Evolutionary conservation across 1,140 invertebrate genomes (phyloP), one percentile per base, ranked within the genome.

Genomic region (Lasaia peninsularis): DNA sequence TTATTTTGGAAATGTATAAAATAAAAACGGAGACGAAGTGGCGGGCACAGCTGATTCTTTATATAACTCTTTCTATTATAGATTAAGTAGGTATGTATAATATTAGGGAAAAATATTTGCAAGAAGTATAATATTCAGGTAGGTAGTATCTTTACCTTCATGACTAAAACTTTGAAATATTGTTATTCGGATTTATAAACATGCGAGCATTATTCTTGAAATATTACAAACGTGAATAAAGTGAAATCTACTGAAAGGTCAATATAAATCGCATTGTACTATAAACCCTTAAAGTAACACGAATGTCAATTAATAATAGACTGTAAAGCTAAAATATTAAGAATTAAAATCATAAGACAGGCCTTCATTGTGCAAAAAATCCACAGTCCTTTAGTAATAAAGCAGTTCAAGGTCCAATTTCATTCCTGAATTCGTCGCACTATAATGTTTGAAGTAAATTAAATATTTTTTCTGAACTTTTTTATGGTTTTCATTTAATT

Each of bases 361-460:
- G 1, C 9, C 8, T 10, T 28, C 24, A 12, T 55, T 31, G 34
- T 14, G 12, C 24, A 40, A 21, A 55, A 18, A 35, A 11, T 35
- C 37, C 28, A 31, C n/a, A 20, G 52, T 56, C 28, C 35, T 60
- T 67, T 65, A 65, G 33, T 65, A 52, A 40, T n/a, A 40, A 62
- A 53, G 40, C 50, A 52, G 54, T 53, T 58, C 66, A 71, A 71
- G 69, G 69, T 62, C 49, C 16, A 60, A 60, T 67, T 67, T 58
- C 58, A 58, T 61, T 63, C 60, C 65, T 11, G 55, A 62, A 59
- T 63, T 54, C 53, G 56, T 62, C 31, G 37, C 59, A 54, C 14
- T 60, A 24, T 32, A 32, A n/a, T 49, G 51, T 20, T 56, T 35
- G 20, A 52, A 48, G 40, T 48, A 48, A 60, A 56, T 35, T 60